These are phyloP conservation scores for Scaptomyza tumidula DNA, from an alignment of 2,888 invertebrate genomes.

Conservation along the genomic window DNA sequence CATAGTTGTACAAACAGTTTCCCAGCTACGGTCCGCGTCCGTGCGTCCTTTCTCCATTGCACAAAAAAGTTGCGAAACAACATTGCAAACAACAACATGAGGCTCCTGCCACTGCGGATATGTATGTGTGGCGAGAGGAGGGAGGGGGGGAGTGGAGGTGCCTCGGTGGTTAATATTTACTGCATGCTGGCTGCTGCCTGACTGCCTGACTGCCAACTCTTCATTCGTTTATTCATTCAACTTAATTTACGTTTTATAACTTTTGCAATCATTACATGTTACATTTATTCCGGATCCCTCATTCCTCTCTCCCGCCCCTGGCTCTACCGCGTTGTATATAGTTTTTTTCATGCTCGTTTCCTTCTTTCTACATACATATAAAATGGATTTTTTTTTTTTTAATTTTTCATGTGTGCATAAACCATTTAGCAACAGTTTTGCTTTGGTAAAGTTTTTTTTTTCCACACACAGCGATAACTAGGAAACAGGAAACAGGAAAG, in stretches of 20 bases:
- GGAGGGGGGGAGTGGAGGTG: neutral
- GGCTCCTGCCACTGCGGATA: conserved; percentile 17
- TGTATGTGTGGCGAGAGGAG: neutral
- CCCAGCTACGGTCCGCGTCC: neutral
- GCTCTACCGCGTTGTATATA: conserved; percentile 7
- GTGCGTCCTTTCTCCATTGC: conserved; percentile 19
- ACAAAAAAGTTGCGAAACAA: conserved; percentile 77
- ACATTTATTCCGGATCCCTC: conserved; percentile 61
- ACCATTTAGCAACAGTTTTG: conserved; percentile 73
- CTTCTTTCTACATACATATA: neutral
- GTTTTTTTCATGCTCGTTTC: conserved; percentile 7
- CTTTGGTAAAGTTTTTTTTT: conserved; percentile 60
- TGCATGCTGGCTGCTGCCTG: conserved; percentile 12
- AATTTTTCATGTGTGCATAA: conserved; percentile 71
- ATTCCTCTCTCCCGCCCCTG: neutral
- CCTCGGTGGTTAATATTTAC: conserved; percentile 47
- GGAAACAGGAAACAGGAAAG: conserved; percentile 1
- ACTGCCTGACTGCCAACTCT: conserved; percentile 55
- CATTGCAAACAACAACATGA: conserved; percentile 67
- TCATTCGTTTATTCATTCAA: conserved; percentile 75
- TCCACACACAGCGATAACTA: neutral
- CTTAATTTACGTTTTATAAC: conserved; percentile 80
- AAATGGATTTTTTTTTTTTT: conserved; percentile 18
- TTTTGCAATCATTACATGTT: conserved; percentile 79
- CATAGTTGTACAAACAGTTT: conserved; percentile 74